Evolutionary conservation across 1,140 invertebrate genomes (phyloP).

Genomic region (Megalopta genalis): DNA sequence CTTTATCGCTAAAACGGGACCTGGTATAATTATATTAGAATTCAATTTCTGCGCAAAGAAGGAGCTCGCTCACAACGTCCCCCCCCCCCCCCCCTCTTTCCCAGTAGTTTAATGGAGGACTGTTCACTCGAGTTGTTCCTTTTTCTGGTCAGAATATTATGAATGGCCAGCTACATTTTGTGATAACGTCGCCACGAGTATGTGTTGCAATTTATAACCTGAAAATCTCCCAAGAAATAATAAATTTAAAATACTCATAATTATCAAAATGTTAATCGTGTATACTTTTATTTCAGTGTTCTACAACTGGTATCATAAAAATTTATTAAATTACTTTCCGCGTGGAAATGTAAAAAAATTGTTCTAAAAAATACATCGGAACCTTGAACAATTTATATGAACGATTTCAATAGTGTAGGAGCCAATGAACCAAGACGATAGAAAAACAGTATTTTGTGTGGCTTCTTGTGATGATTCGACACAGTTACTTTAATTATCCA

Average conservation of each 20-base stretch:
- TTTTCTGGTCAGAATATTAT: not conserved
- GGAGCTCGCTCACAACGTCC: constrained; percentile 59
- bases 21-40: constrained; percentile 64
- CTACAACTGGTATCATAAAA: too few species aligned
- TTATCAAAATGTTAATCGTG: too few species aligned
- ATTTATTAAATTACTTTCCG: too few species aligned
- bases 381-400: not conserved
- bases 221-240: too few species aligned
- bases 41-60: constrained; percentile 70
- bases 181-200: not conserved
- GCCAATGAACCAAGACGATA: not conserved
- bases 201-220: not conserved
- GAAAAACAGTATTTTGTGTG: not conserved
- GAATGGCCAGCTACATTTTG: not conserved
- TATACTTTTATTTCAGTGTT: too few species aligned
- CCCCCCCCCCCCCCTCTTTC: not conserved
- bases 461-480: constrained; percentile 5
- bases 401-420: not conserved
- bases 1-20: constrained; percentile 40
- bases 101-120: constrained; percentile 45
- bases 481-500: not conserved
- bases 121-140: not conserved
- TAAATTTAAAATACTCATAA: too few species aligned
- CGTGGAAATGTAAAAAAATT: too few species aligned
- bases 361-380: too few species aligned